Base-by-base conservation (phyloP, 2,113 vertebrate genomes). In the Oriolus oriolus region DNA sequence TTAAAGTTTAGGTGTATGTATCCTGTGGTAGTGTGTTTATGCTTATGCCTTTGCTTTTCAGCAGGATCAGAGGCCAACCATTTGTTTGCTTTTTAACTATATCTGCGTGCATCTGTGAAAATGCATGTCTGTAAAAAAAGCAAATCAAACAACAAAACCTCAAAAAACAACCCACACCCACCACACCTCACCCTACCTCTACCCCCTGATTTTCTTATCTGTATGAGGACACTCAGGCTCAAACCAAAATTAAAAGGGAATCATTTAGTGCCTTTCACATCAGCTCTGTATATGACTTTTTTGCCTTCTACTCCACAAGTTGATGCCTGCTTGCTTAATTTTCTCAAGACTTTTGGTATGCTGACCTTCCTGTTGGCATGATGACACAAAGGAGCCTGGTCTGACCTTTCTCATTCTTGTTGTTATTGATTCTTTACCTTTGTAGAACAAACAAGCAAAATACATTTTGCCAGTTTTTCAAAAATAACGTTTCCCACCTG, bases 401-500 rank as follows among this genome's bases (percentile, higher is more conserved):
- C 39, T 93, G 71, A 87, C 71, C 84, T 93, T 94, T 95, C 86
- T 52, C n/a, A 15, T 77, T 90, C 60, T 88, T 84, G 16, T 59
- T 74, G 45, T 52, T 95, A 92, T 86, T 88, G 93, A 83, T 90
- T 94, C 54, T 81, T 92, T 76, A 90, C 42, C 39, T 90, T 66
- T 75, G 76, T 93, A 82, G 37, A 92, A 76, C 76, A 93, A 94
- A 76, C n/a, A 94, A 80, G 74, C 18, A 84, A 89, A 94, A 74
- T 24, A 64, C 4, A 5, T 76, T 93, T 92, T 93, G 31, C 49
- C n/a, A 73, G 37, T 89, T 87, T 89, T 63, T 81, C 65, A 84
- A 82, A 90, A 93, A 65, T 49, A 91, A 69, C 75, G 60, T 92
- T 92, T 93, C 64, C 73, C 22, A 12, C 50, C 49, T 84, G 83